phyloP scores from a whole-genome alignment of 2,797 vertebrate species.

The Pteronotus mesoamericanus region DNA sequence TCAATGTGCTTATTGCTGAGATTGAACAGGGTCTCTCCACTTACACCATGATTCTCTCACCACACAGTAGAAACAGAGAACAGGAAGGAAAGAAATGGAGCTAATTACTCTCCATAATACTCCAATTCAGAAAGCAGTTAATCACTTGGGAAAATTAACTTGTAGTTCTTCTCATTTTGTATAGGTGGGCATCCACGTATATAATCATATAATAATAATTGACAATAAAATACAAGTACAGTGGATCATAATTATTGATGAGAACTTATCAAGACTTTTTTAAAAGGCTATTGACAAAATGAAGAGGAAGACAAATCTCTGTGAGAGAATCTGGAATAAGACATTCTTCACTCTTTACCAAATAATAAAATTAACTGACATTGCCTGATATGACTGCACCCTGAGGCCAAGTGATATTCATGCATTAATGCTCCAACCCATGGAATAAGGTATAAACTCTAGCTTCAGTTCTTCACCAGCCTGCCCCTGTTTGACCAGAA shows the following conservation, averaged over 20 bases:
- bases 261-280: neutral
- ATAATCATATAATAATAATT: neutral
- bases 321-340: neutral
- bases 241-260: neutral
- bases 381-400: neutral
- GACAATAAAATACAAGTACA: neutral
- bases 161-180: neutral
- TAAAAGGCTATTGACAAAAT: neutral
- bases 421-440: conserved; percentile 17
- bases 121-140: neutral
- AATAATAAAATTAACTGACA: conserved; percentile 50
- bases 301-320: conserved; percentile 19
- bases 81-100: neutral
- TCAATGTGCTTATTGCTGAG: conserved; percentile 57
- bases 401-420: conserved; percentile 51
- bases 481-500: conserved; percentile 25
- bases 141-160: neutral
- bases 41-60: neutral
- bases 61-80: neutral
- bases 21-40: conserved; percentile 39
- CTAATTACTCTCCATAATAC: neutral
- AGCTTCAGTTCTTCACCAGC: neutral
- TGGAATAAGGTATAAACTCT: conserved; percentile 45
- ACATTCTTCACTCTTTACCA: conserved; percentile 55
- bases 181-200: neutral